Evolutionary conservation across 2,113 vertebrate genomes (phyloP), one percentile per base, ranked within the genome.

Genomic region (Corydoras sp.): DNA sequence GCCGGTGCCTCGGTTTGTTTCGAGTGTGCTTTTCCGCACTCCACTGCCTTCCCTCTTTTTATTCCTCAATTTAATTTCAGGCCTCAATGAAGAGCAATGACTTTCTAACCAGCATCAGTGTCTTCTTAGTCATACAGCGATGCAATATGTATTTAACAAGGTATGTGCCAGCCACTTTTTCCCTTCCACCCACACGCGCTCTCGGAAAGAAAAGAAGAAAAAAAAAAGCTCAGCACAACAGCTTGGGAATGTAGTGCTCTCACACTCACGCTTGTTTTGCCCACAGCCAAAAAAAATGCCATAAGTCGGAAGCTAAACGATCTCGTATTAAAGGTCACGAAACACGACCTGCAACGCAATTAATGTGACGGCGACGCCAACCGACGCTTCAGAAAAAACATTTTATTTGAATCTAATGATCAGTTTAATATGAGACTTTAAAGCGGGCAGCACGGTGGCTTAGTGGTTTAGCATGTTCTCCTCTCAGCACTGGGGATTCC

Each of bases 11-110:
- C 6, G 24, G 24, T 68, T 79, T 80, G 69, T 64, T 58, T 69
- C 24, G 13, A 15, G 24, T 9, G 10, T 67, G 10, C 65, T 65
- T 71, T 70, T 58, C 54, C 64, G 1, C 56, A 69, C 72, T 64
- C 43, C 7, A 56, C 10, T 43, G 53, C 51, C 65, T 81, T 66
- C 62, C 66, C 58, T 77, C 53, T 74, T 81, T 79, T 76, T 77
- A 73, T 71, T 76, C 78, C 64, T 76, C 62, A 80, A 81, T 81
- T 84, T 83, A 82, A 85, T 85, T 85, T 85, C 81, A 86, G 77
- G 85, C 82, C 73, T 82, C 76, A 63, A 63, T 77, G 78, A 81
- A 72, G 79, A 75, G 71, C 76, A 74, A 78, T 79, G 78, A 80
- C 71, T 80, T 78, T 77, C 74, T 68, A 72, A 56, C 68, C 63